phyloP scores from a whole-genome alignment of 2,797 vertebrate genomes.

The Cephalopachus bancanus region DNA sequence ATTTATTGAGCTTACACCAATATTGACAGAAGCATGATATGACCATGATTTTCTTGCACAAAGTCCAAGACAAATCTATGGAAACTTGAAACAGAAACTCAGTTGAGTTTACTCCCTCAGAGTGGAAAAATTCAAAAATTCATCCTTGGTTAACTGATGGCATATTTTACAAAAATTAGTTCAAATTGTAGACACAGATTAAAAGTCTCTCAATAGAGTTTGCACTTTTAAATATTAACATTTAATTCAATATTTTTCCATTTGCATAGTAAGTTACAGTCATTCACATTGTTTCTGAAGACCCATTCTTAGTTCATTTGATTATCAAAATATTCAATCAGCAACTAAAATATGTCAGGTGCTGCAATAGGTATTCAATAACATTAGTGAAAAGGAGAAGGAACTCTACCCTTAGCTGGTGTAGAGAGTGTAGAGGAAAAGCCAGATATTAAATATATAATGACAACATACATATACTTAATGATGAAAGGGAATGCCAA shows the following conservation, averaged over 20 bases:
- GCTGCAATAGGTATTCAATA: not conserved
- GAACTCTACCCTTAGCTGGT: not conserved
- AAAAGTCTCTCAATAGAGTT: not conserved
- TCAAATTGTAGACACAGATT: not conserved
- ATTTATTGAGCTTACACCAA: not conserved
- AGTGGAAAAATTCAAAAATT: not conserved
- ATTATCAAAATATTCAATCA: not conserved
- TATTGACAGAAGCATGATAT: not conserved
- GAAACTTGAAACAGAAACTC: not conserved
- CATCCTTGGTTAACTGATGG: not conserved
- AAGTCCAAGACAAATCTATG: not conserved
- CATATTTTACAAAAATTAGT: not conserved
- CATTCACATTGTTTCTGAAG: not conserved
- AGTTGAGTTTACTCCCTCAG: not conserved
- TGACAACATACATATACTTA: not conserved
- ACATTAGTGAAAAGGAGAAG: not conserved
- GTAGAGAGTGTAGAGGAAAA: not conserved
- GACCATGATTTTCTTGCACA: not conserved
- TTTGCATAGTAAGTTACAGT: not conserved
- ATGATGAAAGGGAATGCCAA: not conserved
- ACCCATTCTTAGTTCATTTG: not conserved
- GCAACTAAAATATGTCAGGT: not conserved
- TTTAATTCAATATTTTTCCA: not conserved
- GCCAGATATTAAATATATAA: not conserved
- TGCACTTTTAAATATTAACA: not conserved